Base-by-base conservation (phyloP, 2,888 invertebrate genomes). In the Aricia artaxerxes region DNA sequence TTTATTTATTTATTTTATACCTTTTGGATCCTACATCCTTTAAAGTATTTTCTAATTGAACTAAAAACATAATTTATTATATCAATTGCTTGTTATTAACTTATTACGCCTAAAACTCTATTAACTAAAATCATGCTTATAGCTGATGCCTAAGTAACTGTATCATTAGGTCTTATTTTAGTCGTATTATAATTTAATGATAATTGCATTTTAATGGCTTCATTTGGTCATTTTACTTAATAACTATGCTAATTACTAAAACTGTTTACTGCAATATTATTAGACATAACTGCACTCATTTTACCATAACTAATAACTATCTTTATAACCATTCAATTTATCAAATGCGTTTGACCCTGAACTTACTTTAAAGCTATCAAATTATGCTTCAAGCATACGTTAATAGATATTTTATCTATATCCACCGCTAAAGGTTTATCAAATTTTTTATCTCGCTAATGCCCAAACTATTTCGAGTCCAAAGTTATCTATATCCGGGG, bases 401-500 rank as follows among this genome's bases (percentile, higher is more conserved):
- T 69, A 69, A 69, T 69, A 69, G 69, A 75, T 75, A 49, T 9
- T 49, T 64, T 49, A 82, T 82, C 79, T 75, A 76, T 31, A 82
- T 82, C 79, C 81, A 79, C 79, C 81, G 78, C 78, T 73, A 79
- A 79, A 69, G 73, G 69, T 44, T 79, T 81, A 81, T 80, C 79
- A 78, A 78, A 78, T 81, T 79, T 82, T 82, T 85, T 88, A 86
- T 87, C 87, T 90, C 85, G 86, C 83, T 86, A 88, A 92, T 89
- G 88, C 87, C 88, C 86, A 90, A 90, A 89, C 89, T 88, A 91
- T 90, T 88, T 89, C 88, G 88, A 80, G 81, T 81, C 86, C 84
- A 82, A 86, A 92, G 92, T 89, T 93, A 93, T 93, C 92, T 91
- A 91, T 91, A 91, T 90, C 90, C 88, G 89, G 88, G 86, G 85